Evolutionary conservation across 2,113 vertebrate genomes (phyloP).

Genomic region (Lophura nycthemera): DNA sequence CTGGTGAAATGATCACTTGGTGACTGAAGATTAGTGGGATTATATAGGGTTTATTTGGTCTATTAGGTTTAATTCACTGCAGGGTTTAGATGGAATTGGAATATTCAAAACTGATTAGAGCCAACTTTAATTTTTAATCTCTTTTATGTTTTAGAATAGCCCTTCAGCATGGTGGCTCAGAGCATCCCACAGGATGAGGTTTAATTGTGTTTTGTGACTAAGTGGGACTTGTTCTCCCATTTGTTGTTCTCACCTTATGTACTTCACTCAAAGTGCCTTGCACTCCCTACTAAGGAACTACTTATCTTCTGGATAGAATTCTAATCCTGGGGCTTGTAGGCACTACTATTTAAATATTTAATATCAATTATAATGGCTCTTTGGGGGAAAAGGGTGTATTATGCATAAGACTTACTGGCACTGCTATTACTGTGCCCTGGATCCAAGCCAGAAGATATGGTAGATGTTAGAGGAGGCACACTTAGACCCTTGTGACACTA

Average conservation of each 20-base stretch:
- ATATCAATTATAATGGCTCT: constrained; percentile 26
- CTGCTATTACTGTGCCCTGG: constrained; percentile 24
- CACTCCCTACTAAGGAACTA: neutral
- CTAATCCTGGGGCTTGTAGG: neutral
- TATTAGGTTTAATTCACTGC: neutral
- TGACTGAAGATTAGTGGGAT: constrained; percentile 14
- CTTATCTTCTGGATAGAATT: neutral
- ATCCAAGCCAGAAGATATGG: constrained; percentile 7
- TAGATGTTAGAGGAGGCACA: neutral
- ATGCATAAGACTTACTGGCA: constrained; percentile 43
- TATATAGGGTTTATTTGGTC: neutral
- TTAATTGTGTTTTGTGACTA: neutral
- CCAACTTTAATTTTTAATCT: neutral
- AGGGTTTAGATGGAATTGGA: neutral
- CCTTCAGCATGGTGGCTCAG: neutral
- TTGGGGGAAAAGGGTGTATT: neutral
- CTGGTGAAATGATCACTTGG: neutral
- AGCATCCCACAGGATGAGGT: neutral
- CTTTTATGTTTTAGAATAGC: neutral
- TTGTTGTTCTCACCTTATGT: neutral
- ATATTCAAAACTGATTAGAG: neutral
- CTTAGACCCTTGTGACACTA: neutral
- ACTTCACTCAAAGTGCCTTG: neutral
- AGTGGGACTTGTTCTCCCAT: neutral
- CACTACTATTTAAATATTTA: constrained; percentile 55